Conservation (phyloP, 2,797 vertebrate genomes). For the Onychomys arenicola region DNA sequence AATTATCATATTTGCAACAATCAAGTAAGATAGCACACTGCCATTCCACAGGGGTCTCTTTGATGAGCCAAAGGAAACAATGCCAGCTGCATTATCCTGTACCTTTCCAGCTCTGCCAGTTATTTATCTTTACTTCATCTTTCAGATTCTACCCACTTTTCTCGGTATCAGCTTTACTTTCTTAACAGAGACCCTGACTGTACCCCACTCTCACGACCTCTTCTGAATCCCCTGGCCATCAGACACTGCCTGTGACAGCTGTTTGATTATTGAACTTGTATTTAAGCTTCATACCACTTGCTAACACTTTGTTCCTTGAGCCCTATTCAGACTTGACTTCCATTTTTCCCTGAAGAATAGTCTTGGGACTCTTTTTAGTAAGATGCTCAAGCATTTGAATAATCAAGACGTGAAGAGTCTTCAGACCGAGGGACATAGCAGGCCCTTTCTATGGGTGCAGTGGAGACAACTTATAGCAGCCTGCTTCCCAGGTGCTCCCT, state of each 20-base stretch:
- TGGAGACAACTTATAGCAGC: background rate
- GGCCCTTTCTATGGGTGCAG: background rate
- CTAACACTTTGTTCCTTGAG: background rate
- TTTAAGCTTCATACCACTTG: background rate
- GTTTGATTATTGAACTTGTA: background rate
- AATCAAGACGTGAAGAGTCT: background rate
- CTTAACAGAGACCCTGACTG: background rate
- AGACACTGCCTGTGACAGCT: background rate
- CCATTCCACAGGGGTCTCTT: background rate
- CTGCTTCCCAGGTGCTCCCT: background rate
- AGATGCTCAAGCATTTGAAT: background rate
- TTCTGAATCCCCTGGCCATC: background rate
- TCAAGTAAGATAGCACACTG: background rate
- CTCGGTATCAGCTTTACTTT: background rate
- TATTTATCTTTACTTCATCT: background rate
- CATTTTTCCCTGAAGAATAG: background rate
- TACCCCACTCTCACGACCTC: background rate
- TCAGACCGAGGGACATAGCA: background rate
- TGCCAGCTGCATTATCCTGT: background rate
- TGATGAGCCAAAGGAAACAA: conserved; percentile 10
- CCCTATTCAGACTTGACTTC: background rate
- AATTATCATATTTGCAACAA: background rate
- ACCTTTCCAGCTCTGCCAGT: background rate
- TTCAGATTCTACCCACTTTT: background rate
- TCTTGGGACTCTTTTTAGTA: background rate